phyloP scores from a whole-genome alignment of 2,797 vertebrate species.

The Xerus rutilus region DNA sequence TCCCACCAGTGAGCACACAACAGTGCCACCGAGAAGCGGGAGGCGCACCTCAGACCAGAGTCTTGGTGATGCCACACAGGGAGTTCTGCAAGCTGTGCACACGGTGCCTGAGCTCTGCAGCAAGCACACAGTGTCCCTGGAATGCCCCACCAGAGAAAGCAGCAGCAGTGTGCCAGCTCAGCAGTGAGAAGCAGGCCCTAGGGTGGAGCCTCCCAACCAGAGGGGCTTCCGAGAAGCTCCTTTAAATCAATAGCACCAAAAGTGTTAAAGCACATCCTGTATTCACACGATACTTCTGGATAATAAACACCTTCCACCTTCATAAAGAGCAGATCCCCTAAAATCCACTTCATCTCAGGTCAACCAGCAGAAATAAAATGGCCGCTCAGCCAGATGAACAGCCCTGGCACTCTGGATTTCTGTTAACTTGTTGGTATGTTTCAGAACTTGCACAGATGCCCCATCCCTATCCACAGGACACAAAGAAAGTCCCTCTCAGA shows the following conservation, averaged over 20 bases:
- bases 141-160: not conserved
- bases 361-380: not conserved
- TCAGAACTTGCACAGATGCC: not conserved
- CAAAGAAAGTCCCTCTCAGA: rapidly evolving
- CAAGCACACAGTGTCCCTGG: not conserved
- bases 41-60: not conserved
- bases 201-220: not conserved
- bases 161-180: too few relatives aligned
- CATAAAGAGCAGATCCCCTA: not conserved
- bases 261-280: not conserved
- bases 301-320: not conserved
- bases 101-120: too few relatives aligned
- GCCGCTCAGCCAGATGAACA: not conserved
- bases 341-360: not conserved
- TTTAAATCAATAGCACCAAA: not conserved
- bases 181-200: not conserved
- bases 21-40: not conserved
- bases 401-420: not conserved
- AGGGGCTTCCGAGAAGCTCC: not conserved
- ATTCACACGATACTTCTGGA: not conserved
- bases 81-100: not conserved
- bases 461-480: rapidly evolving
- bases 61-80: not conserved
- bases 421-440: not conserved
- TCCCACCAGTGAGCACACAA: not conserved